phyloP scores from a whole-genome alignment of 2,888 invertebrate genomes.

The Keiferia lycopersicella region DNA sequence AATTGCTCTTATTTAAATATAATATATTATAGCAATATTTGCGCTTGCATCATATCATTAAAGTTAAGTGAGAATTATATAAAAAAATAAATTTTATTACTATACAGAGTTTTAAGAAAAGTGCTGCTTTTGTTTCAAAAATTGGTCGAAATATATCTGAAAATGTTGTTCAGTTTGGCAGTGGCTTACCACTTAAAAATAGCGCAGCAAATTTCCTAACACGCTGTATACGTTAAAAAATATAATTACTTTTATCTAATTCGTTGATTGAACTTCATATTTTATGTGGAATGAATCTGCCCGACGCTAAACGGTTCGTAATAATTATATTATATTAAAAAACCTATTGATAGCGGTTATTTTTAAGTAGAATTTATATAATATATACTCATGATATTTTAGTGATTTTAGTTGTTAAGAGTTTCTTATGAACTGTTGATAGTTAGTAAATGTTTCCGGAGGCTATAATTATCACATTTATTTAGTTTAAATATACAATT shows the following conservation, averaged over 20 bases:
- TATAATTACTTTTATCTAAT: slow-evolving; percentile 40
- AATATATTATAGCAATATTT: slow-evolving; percentile 37
- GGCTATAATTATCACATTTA: background rate
- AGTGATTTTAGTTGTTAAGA: slow-evolving; percentile 13
- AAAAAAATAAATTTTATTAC: slow-evolving; percentile 43
- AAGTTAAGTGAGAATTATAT: slow-evolving; percentile 55
- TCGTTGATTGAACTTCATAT: slow-evolving; percentile 43
- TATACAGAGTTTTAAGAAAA: too few species aligned
- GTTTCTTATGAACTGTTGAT: slow-evolving; percentile 28
- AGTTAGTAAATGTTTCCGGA: slow-evolving; percentile 21
- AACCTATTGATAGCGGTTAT: slow-evolving; percentile 13
- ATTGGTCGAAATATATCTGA: too few species aligned
- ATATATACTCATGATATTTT: slow-evolving; percentile 27
- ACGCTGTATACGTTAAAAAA: slow-evolving; percentile 38
- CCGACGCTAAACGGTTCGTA: slow-evolving; percentile 44
- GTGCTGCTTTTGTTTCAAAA: too few species aligned
- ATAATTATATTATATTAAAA: slow-evolving; percentile 20
- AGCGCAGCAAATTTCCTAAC: too few species aligned
- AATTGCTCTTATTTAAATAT: background rate
- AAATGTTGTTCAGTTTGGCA: too few species aligned
- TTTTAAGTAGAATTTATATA: slow-evolving; percentile 28
- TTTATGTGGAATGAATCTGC: slow-evolving; percentile 42
- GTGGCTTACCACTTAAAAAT: too few species aligned
- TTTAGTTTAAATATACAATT: slow-evolving; percentile 25
- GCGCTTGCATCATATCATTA: slow-evolving; percentile 79